These are phyloP conservation scores for Dysidea cf. avara DNA, from an alignment of 37 sponge, comb jelly and placozoan genomes.

Conservation along the genomic window DNA sequence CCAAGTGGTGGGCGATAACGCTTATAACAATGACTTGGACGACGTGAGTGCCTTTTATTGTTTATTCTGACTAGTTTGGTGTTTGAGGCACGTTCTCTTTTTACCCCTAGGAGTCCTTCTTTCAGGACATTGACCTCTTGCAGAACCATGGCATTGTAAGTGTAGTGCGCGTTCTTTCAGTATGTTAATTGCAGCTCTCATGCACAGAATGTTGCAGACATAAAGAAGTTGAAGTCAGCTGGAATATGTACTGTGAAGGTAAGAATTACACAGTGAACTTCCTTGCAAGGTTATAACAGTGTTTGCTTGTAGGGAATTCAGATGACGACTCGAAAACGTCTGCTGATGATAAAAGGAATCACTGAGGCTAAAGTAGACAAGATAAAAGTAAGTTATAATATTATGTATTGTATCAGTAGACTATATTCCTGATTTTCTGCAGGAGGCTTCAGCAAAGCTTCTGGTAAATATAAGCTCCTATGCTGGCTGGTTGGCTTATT, in stretches of 20 bases:
- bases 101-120: slow-evolving; percentile 67
- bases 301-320: slow-evolving; percentile 77
- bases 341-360: slow-evolving; percentile 90
- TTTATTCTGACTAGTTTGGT: not conserved
- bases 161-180: not conserved
- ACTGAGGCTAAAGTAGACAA: slow-evolving; percentile 99
- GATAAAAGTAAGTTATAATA: slow-evolving; percentile 68
- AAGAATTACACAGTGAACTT: not conserved
- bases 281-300: not conserved
- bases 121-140: slow-evolving; percentile 91
- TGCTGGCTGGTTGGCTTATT: slow-evolving; percentile 1
- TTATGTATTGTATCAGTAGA: not conserved
- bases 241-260: slow-evolving; percentile 98
- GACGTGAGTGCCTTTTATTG: slow-evolving; percentile 18
- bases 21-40: slow-evolving; percentile 31
- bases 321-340: slow-evolving; percentile 94
- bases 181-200: not conserved
- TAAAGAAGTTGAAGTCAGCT: slow-evolving; percentile 93
- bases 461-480: slow-evolving; percentile 27
- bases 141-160: slow-evolving; percentile 96
- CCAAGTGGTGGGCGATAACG: slow-evolving; percentile 63
- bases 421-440: not conserved
- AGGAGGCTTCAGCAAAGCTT: slow-evolving; percentile 71
- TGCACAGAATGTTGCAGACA: slow-evolving; percentile 95
- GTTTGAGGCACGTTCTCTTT: not conserved